Percentiles rank a stretch among this genome's conserved stretches.
These are phyloP conservation scores for Trematomus loennbergii DNA, from an alignment of 2,113 vertebrate genomes.

Conservation along the genomic window DNA sequence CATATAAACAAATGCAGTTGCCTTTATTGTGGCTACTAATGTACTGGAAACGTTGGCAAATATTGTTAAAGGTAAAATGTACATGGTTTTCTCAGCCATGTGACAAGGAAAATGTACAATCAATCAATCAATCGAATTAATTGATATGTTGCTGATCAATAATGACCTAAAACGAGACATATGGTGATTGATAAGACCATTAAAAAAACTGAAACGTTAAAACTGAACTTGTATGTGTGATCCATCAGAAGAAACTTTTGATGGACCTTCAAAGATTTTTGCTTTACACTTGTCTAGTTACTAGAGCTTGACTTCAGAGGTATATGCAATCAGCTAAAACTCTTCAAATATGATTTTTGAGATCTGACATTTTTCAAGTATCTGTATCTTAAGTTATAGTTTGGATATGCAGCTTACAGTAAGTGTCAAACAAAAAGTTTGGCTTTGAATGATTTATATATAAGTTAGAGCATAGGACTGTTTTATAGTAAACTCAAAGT, in stretches of 20 bases:
- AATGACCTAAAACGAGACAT: not conserved
- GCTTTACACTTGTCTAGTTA: too few relatives aligned
- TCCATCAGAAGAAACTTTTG: not conserved
- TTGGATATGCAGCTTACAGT: not conserved
- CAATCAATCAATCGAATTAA: not conserved
- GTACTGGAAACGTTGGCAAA: too few relatives aligned
- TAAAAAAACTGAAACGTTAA: not conserved
- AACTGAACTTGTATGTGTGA: not conserved
- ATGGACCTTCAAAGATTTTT: not conserved
- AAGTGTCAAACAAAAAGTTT: not conserved
- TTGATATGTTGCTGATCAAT: not conserved
- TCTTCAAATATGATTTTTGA: not conserved
- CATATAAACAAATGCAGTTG: too few relatives aligned
- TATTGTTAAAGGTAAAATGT: too few relatives aligned
- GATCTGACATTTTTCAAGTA: not conserved
- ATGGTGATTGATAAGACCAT: not conserved
- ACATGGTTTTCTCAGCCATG: too few relatives aligned
- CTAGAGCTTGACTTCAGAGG: too few relatives aligned
- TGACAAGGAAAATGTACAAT: not conserved
- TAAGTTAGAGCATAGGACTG: not conserved
- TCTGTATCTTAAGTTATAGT: not conserved
- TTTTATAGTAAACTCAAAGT: not conserved
- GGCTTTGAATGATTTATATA: not conserved
- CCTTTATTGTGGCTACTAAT: too few relatives aligned
- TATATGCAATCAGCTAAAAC: too few relatives aligned